Percentiles rank a stretch among this genome's conserved stretches.
Conservation (phyloP, 37 sponge, comb jelly and placozoan genomes). For the Cladorhizidae sp. region DNA sequence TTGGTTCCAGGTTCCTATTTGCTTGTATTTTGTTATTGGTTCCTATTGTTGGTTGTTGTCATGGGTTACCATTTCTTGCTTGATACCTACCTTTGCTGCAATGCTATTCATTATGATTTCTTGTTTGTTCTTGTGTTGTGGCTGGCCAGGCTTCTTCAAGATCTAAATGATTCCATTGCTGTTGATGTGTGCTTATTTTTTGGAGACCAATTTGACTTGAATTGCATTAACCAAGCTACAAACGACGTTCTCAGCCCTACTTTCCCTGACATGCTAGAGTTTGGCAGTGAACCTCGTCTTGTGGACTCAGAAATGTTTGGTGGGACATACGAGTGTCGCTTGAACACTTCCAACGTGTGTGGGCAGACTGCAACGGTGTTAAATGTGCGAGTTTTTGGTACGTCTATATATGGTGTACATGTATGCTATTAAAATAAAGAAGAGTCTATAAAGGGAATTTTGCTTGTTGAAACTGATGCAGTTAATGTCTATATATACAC, state of each 20-base stretch:
- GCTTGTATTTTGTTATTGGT: no score
- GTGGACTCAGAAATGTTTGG: background rate
- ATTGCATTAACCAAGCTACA: background rate
- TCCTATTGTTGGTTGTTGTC: no score
- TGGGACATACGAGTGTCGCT: background rate
- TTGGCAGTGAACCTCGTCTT: background rate
- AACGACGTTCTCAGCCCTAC: background rate
- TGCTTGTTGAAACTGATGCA: no score
- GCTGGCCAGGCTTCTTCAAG: no score
- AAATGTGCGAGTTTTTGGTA: background rate
- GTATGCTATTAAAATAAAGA: no score
- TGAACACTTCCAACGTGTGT: background rate
- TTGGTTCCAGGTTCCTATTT: no score
- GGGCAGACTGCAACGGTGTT: background rate
- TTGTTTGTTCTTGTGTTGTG: no score
- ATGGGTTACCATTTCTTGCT: no score
- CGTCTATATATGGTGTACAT: background rate
- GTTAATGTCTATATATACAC: no score
- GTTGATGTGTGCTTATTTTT: constrained; percentile 7
- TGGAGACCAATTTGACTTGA: background rate
- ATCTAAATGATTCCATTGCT: background rate
- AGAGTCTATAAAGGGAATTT: no score
- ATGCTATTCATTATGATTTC: no score
- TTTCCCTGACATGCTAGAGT: background rate
- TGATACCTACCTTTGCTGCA: no score